These are phyloP conservation scores for Sarcophaga variegata DNA, from an alignment of 2,888 invertebrate genomes.

Conservation along the genomic window DNA sequence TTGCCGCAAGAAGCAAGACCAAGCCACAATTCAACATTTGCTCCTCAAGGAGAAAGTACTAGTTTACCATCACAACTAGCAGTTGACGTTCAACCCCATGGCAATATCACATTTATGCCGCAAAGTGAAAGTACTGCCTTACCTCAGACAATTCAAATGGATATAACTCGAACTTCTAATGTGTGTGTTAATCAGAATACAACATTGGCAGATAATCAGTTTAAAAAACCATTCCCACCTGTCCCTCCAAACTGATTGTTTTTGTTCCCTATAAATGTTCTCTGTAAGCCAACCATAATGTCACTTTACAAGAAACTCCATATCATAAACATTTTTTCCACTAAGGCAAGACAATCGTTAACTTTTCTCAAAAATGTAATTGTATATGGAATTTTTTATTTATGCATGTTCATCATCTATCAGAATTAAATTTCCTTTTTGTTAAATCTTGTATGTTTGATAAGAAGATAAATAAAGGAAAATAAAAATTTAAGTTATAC, in stretches of 20 bases:
- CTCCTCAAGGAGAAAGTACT: constrained; percentile 21
- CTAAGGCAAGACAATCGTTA: constrained; percentile 17
- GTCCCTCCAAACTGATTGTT: constrained; percentile 49
- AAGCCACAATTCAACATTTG: constrained; percentile 36
- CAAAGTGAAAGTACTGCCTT: constrained; percentile 70
- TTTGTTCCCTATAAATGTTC: constrained; percentile 32
- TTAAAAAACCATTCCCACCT: constrained; percentile 73
- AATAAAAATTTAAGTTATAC: too few relatives aligned
- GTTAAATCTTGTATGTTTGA: background rate
- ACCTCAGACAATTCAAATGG: constrained; percentile 60
- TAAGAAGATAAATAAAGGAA: too few relatives aligned
- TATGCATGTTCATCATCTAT: background rate
- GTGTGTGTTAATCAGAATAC: background rate
- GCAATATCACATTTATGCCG: constrained; percentile 71
- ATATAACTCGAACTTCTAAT: constrained; percentile 43
- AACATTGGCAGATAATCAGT: constrained; percentile 51
- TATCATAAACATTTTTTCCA: constrained; percentile 15
- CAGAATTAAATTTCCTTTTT: background rate
- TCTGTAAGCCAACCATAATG: constrained; percentile 22
- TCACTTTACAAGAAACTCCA: background rate
- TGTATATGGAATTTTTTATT: background rate
- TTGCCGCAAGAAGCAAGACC: background rate
- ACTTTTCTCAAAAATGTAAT: background rate
- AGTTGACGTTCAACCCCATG: constrained; percentile 21
- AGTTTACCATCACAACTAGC: constrained; percentile 13